A percentile compares a stretch with the other conserved stretches of the same genome.
These are phyloP conservation scores for Procambarus clarkii DNA, from an alignment of 1,140 invertebrate species.

Conservation along the genomic window DNA sequence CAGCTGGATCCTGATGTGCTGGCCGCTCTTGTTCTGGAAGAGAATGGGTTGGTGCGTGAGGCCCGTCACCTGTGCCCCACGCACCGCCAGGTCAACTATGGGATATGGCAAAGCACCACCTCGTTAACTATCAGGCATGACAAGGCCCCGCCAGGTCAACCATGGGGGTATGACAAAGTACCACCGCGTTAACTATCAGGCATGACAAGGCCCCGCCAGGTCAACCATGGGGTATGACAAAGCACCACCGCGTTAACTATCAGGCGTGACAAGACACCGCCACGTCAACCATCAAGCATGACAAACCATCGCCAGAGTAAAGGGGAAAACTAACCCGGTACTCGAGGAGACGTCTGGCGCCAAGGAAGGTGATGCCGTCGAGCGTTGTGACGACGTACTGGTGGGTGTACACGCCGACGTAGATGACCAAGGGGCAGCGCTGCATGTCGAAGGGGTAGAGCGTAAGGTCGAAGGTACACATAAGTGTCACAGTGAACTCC, in stretches of 20 bases:
- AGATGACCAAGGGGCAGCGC: slow-evolving; percentile 19
- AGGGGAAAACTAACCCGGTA: slow-evolving; percentile 5
- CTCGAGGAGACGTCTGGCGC: slow-evolving; percentile 28
- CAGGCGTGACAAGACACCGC: no score
- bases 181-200: no score
- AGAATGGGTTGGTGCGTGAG: neutral
- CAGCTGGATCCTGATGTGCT: slow-evolving; percentile 42
- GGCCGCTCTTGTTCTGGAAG: slow-evolving; percentile 47
- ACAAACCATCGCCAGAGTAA: no score
- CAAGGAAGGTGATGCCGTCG: slow-evolving; percentile 14
- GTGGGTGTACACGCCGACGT: slow-evolving; percentile 24
- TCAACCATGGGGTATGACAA: neutral
- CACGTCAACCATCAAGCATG: no score
- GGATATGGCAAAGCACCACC: neutral
- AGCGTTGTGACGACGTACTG: slow-evolving; percentile 30
- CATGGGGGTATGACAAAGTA: no score
- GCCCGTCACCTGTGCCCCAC: slow-evolving; percentile 11
- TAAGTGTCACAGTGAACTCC: slow-evolving; percentile 23
- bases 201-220: no score
- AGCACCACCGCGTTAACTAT: neutral
- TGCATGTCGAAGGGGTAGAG: slow-evolving; percentile 47
- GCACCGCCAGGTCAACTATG: no score
- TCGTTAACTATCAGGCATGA: no score
- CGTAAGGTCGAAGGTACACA: slow-evolving; percentile 49
- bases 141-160: no score